Evolutionary conservation across 2,888 invertebrate species (phyloP), one percentile per base, ranked within the genome.

Genomic region (Lissocephala sabroskyi): DNA sequence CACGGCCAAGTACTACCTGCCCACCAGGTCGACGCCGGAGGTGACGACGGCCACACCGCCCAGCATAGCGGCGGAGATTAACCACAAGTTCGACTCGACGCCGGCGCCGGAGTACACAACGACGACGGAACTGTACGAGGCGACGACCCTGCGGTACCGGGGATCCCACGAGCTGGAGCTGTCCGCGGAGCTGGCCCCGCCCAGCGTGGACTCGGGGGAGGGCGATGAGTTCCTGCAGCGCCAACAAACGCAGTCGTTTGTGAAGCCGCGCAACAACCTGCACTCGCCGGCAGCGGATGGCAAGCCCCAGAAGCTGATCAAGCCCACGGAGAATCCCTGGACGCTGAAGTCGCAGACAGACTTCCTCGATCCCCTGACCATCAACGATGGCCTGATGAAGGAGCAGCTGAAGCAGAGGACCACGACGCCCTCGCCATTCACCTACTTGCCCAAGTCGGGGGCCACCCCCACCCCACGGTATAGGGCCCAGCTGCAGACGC

Each of bases 231-330:
- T 89, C 77, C 80, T 91, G 32, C 90, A 90, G 82, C 87, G 89
- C 54, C 90, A 91, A 17, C 91, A 91, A 58, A 90, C 90, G 36
- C 91, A 91, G 71, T 91, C 91, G 0, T 90, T 91, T 63, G 85
- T 90, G 16, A 86, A 88, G 1, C 88, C 89, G 23, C 87, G 87
- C 63, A 87, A 87, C 47, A 60, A 74, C 42, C 37, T 77, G 45
- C 36, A 9, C 10, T 13, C 58, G 3, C n/a, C n/a, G n/a, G n/a
- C n/a, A n/a, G 49, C 62, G 42, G 70, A 70, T 3, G 46, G 48
- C 3, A 61, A 52, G 29, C 59, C 53, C 6, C 62, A 61, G 33
- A 77, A 59, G 51, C 60, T 64, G n/a, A 61, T 54, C 45, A 80
- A 78, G 23, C 77, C 82, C n/a, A 82, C 80, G 0, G 79, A 83